Percentiles rank a stretch among this genome's conserved stretches.
Conservation (phyloP, 2,113 vertebrate genomes). For the Nothocercus nigrocapillus region DNA sequence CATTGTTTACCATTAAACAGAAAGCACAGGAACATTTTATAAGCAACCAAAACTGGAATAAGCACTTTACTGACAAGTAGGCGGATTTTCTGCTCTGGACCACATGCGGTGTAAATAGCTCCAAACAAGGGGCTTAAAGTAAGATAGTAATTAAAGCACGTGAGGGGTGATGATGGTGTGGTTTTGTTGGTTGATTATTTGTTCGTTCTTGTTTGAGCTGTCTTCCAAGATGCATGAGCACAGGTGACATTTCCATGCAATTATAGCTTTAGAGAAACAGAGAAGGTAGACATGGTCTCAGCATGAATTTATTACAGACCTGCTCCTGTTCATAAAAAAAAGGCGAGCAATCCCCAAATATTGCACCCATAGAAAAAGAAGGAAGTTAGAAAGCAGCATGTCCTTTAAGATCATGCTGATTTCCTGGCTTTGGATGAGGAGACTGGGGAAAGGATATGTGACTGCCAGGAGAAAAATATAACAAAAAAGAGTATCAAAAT, state of each 20-base stretch:
- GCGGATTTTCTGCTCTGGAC: background rate
- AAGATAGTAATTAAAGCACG: background rate
- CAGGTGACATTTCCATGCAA: background rate
- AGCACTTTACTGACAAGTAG: background rate
- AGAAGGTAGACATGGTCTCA: background rate
- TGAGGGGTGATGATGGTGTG: background rate
- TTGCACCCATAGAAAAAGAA: background rate
- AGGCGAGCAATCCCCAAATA: background rate
- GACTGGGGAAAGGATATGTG: background rate
- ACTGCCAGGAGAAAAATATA: rapidly evolving
- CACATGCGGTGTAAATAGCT: background rate
- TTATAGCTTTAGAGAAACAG: background rate
- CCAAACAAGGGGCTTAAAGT: background rate
- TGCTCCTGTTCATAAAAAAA: background rate
- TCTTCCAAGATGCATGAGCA: background rate
- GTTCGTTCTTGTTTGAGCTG: background rate
- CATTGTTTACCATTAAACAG: constrained; percentile 18
- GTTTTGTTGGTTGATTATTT: background rate
- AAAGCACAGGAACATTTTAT: background rate
- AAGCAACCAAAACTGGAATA: background rate
- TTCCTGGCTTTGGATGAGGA: background rate
- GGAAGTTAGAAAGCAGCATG: background rate
- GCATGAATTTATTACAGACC: background rate
- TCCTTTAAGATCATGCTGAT: rapidly evolving
- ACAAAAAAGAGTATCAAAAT: background rate